phyloP scores from a whole-genome alignment of 1,140 invertebrate species.

The Sycobia sp. region DNA sequence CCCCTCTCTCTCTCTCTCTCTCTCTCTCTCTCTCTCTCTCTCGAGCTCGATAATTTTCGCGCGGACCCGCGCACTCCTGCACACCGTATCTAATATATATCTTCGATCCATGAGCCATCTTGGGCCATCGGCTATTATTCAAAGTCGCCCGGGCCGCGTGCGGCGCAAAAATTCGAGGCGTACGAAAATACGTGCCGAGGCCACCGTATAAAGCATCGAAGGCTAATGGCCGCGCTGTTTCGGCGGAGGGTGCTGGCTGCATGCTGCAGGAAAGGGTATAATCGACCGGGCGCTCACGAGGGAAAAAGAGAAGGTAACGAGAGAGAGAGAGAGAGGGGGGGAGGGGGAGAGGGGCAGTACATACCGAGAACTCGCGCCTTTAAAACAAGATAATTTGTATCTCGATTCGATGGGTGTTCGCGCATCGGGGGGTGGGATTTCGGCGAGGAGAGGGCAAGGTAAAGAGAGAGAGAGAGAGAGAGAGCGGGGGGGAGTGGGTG shows the following conservation, averaged over 20 bases:
- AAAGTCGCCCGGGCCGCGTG: background rate
- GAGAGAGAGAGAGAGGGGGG: background rate
- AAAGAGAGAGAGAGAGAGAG: no score
- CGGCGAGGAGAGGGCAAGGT: background rate
- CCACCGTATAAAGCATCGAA: conserved; percentile 10
- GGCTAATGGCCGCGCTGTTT: background rate
- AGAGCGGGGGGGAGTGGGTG: background rate
- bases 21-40: no score
- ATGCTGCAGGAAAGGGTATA: background rate
- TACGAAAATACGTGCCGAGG: conserved; percentile 1
- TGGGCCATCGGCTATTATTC: no score
- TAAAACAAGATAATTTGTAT: conserved; percentile 50
- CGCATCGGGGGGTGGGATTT: conserved; percentile 44
- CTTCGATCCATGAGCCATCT: no score
- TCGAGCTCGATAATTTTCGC: no score
- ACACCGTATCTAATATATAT: no score
- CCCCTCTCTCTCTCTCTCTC: no score
- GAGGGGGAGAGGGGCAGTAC: background rate
- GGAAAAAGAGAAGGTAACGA: background rate
- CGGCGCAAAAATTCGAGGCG: background rate
- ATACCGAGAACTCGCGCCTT: conserved; percentile 15
- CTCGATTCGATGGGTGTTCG: conserved; percentile 16
- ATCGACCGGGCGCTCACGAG: background rate
- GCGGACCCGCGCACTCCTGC: no score
- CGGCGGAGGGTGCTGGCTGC: no score